Evolutionary conservation across 2,888 invertebrate genomes (phyloP).

Genomic region (Eilema sororculum): DNA sequence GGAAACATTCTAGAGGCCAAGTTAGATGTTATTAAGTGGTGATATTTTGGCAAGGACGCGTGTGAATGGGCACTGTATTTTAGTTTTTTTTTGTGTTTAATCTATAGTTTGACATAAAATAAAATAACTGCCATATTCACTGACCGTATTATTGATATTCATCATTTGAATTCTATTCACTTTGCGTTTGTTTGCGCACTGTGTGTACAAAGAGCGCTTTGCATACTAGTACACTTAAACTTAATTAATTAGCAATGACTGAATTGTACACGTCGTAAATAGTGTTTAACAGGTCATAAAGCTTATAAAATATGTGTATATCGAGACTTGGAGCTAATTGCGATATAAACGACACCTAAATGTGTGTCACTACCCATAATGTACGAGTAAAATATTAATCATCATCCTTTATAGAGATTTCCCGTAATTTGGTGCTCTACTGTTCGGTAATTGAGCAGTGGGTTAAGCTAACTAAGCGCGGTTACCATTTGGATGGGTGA

Average conservation of each 20-base stretch:
- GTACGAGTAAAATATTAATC: background rate
- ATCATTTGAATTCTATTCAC: background rate
- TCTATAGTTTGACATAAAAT: too few relatives aligned
- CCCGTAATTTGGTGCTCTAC: too few relatives aligned
- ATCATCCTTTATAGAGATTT: background rate
- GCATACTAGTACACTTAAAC: conserved; percentile 13
- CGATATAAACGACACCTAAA: background rate
- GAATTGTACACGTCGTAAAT: conserved; percentile 10
- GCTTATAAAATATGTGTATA: background rate
- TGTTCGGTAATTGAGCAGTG: too few relatives aligned
- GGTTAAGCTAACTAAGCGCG: too few relatives aligned
- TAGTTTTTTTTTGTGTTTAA: too few relatives aligned
- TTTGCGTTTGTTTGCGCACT: background rate
- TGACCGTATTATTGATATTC: too few relatives aligned
- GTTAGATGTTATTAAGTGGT: conserved; percentile 25
- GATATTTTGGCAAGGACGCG: background rate
- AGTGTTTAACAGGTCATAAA: conserved; percentile 11
- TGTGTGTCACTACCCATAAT: background rate
- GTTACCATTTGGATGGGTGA: background rate
- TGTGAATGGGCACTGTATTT: background rate
- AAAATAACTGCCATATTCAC: too few relatives aligned
- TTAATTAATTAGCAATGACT: conserved; percentile 2
- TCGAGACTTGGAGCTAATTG: background rate
- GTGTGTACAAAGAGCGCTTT: background rate
- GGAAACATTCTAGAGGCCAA: conserved; percentile 39